phyloP scores from a whole-genome alignment of 2,113 vertebrate species.

The cattle (Bos taurus) region ARS-UCD2.0 NC_037342.1:12601001-12601500 shows the following conservation, averaged over 20 bases:
- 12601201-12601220: background rate
- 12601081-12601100: background rate
- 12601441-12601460: background rate
- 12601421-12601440: background rate
- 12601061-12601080: background rate
- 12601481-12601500: conserved; percentile 42
- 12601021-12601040: background rate
- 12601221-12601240: background rate
- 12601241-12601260: conserved; percentile 4
- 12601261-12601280: background rate
- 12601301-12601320: background rate
- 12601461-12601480: background rate
- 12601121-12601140: background rate
- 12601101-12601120: background rate
- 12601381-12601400: background rate
- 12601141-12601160: background rate
- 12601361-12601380: background rate
- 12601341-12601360: background rate
- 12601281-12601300: background rate
- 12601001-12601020: background rate
- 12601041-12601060: background rate
- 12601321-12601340: background rate
- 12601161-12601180: background rate
- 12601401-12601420: background rate
- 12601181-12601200: background rate